These are phyloP conservation scores for Craseonycteris thonglongyai DNA, from an alignment of 2,113 vertebrate species.

Conservation along the genomic window DNA sequence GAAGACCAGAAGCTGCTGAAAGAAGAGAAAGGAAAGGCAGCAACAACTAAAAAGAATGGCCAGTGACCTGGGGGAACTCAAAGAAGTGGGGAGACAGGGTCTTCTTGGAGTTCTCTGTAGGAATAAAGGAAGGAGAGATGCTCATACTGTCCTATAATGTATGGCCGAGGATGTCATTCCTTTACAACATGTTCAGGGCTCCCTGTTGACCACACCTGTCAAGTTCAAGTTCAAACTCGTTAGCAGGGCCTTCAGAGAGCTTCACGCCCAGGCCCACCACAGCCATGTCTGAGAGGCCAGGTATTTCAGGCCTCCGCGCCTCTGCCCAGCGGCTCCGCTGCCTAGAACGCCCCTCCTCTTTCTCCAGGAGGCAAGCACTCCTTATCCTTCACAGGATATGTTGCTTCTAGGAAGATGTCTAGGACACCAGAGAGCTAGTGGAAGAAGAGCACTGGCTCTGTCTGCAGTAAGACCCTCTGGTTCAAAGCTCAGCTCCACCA, in stretches of 20 bases:
- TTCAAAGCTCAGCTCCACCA: not conserved
- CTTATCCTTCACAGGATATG: not conserved
- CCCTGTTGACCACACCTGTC: not conserved
- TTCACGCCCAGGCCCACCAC: rapidly evolving
- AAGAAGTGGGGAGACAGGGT: not conserved
- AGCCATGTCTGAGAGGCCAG: not conserved
- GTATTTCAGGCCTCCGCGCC: not conserved
- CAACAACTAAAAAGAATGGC: not conserved
- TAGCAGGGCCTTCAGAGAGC: not conserved
- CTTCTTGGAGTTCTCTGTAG: not conserved
- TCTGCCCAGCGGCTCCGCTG: too few relatives aligned
- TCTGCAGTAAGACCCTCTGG: not conserved
- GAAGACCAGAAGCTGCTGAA: not conserved
- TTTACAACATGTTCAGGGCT: not conserved
- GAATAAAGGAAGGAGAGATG: not conserved
- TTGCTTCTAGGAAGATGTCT: not conserved
- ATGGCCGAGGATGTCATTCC: not conserved
- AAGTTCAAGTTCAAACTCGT: not conserved
- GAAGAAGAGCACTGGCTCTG: not conserved
- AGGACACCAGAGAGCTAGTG: not conserved
- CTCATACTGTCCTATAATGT: not conserved
- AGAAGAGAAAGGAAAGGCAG: not conserved
- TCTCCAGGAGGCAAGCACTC: not conserved
- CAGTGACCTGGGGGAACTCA: not conserved
- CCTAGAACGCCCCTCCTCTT: not conserved